Conservation (phyloP, 2,113 vertebrate species). For the Empidonax alnorum region DNA sequence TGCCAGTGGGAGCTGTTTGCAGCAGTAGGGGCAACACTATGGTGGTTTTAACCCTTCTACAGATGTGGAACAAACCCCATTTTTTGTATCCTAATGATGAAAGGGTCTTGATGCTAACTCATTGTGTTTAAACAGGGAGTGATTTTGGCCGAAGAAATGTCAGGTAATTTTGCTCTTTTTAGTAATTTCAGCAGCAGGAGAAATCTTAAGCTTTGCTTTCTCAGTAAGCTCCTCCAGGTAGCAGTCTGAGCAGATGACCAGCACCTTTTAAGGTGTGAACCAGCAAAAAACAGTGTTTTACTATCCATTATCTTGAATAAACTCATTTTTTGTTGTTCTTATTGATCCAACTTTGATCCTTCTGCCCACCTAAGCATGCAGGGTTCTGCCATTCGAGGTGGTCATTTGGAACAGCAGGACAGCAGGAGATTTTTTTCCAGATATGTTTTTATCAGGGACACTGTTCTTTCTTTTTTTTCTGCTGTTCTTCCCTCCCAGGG, state of each 20-base stretch:
- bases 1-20: not conserved
- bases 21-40: not conserved
- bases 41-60: not conserved
- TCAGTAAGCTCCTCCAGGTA: not conserved
- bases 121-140: not conserved
- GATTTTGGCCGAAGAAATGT: not conserved
- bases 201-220: not conserved
- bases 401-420: not conserved
- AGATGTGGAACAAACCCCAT: not conserved
- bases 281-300: not conserved
- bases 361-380: not conserved
- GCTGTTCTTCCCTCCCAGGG: not conserved
- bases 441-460: not conserved
- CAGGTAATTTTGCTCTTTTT: not conserved
- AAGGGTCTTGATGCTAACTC: not conserved
- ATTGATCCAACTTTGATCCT: not conserved
- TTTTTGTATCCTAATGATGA: not conserved
- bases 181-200: not conserved
- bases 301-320: not conserved
- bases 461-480: not conserved
- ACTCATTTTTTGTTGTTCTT: not conserved
- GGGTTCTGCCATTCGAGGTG: not conserved
- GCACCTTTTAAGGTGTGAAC: constrained; percentile 21
- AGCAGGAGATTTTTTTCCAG: not conserved
- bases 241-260: not conserved